Base-by-base conservation (phyloP, 2,113 vertebrate species). In the Picathartes gymnocephalus region DNA sequence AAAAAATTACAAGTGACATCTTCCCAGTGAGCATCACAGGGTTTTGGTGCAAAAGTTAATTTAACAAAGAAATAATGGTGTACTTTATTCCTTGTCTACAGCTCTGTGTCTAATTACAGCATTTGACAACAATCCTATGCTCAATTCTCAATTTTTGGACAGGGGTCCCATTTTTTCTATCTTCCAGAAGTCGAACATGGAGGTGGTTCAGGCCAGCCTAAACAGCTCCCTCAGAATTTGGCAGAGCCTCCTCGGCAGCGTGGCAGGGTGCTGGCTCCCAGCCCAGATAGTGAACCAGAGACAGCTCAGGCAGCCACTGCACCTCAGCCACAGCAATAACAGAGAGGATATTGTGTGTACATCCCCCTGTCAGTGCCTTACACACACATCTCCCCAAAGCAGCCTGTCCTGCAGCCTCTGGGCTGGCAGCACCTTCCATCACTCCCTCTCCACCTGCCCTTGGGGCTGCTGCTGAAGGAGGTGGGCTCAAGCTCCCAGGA, bases 301-400 rank as follows among this genome's bases (percentile, higher is more conserved):
- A 3, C 54, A 37, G 60, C 13, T 2, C 11, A 0, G 47, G 42
- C 47, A 83, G 51, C 28, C 86, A 5, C 2, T 28, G 57, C 45
- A 28, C 0, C 37, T 30, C 56, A 71, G 24, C 28, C 44, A 11
- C 25, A 4, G 35, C 64, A 27, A 1, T 3, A 10, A 1, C 2
- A 1, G 6, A 21, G 20, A 19, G n/a, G 39, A 5, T 7, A 13
- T 3, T 21, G 24, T 0, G 2, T 1, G 2, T 2, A 4, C 60
- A n/a, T 5, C 33, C 27, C 57, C 48, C 40, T 8, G 8, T 1
- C 9, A 3, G 30, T 1, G 5, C 42, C 53, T 17, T 1, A 6
- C 21, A 28, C 5, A 48, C 30, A 10, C 0, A 0, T 1, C 33
- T 62, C 5, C 60, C 79, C 25, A 35, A 16, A 13, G 30, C 86